Base-by-base conservation (phyloP, 2,113 vertebrate genomes). In the Trichechus manatus region DNA sequence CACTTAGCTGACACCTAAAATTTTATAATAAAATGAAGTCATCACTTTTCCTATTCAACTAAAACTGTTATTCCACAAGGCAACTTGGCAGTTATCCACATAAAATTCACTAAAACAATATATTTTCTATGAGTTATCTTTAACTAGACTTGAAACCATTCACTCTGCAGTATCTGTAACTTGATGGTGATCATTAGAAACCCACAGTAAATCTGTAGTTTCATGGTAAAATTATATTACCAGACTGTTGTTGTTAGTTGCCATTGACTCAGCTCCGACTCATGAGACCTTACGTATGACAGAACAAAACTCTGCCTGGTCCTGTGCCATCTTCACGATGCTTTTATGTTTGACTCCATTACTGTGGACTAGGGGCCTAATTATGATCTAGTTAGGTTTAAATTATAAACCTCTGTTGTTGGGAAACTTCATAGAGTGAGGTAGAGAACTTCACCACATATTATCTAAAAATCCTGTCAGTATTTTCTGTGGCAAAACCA, bases 81-180 rank as follows among this genome's bases (percentile, higher is more conserved):
- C 33, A 64, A 5, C 14, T 29, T 42, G 27, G 0, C 42, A 80
- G 68, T n/a, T 88, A 81, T 5, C 31, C 31, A 79, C 83, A 1
- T 39, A 87, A 92, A 89, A 9, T 7, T n/a, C n/a, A 74, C 19
- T 59, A 80, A 89, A 86, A 91, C 7, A 36, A 63, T n/a, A 13
- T n/a, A 88, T 97, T 95, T 90, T 96, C 36, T 44, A 42, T 79
- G 78, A 53, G 33, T 85, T 88, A 72, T 47, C 63, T 92, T 70
- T 56, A 72, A 33, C 29, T 70, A 93, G 29, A 88, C 50, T 94
- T 95, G 85, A 84, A 93, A 85, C 8, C 36, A 93, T 59, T 83
- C n/a, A 68, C 85, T 36, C 25, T 95, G 2, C 10, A 77, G 25
- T n/a, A 44, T 33, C 42, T 39, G 23, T 25, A 83, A 47, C 5